Percentiles rank a stretch among this genome's conserved stretches.
phyloP scores from a whole-genome alignment of 2,888 invertebrate species.

The Bruchidius siliquastri region DNA sequence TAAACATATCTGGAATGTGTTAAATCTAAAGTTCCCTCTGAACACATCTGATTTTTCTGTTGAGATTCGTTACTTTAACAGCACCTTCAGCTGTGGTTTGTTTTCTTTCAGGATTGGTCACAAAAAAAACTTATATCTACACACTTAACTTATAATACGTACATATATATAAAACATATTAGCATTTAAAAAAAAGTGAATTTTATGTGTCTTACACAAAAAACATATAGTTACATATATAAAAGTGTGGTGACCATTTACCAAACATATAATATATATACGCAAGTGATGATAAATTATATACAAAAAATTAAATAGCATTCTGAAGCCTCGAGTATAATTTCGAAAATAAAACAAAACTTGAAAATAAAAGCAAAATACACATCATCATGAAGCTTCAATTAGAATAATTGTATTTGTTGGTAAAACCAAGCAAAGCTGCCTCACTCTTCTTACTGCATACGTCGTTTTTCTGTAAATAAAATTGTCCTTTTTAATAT shows the following conservation, averaged over 20 bases:
- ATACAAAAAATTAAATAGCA: background rate
- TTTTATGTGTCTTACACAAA: conserved; percentile 24
- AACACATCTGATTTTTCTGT: background rate
- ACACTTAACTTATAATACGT: conserved; percentile 14
- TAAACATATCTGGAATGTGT: conserved; percentile 8
- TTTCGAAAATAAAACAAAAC: background rate
- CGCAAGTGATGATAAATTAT: conserved; percentile 1
- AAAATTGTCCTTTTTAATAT: background rate
- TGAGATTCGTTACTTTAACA: background rate
- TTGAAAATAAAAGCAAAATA: background rate
- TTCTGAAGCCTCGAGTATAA: background rate
- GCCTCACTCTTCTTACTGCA: background rate
- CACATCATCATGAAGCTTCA: background rate
- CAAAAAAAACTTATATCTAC: conserved; percentile 2
- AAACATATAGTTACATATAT: conserved; percentile 18
- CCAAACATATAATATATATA: conserved; percentile 17
- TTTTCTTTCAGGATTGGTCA: background rate
- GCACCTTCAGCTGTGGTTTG: background rate
- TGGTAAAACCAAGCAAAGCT: background rate
- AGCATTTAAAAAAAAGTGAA: conserved; percentile 19
- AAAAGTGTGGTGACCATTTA: conserved; percentile 31
- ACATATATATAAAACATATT: conserved; percentile 11
- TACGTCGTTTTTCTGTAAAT: background rate
- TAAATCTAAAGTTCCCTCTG: background rate
- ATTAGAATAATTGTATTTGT: background rate